Percentiles rank a stretch among this genome's conserved stretches.
These are phyloP conservation scores for Otis tarda DNA, from an alignment of 2,113 vertebrate genomes.

Conservation along the genomic window DNA sequence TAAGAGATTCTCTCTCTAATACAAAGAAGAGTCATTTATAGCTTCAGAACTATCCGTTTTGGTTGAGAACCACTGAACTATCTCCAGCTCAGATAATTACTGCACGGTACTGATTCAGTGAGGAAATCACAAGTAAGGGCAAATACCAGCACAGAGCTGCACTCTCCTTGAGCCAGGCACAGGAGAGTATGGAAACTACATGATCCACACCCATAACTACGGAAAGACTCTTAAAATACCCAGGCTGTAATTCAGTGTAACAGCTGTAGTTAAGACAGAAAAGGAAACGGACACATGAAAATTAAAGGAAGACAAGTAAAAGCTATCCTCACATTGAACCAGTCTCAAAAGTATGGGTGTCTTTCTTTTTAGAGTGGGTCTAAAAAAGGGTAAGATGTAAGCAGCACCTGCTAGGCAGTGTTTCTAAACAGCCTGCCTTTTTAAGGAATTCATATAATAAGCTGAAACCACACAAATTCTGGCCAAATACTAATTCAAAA, in stretches of 20 bases:
- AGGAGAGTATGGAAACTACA: not conserved
- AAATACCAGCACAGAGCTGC: not conserved
- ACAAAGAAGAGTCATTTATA: not conserved
- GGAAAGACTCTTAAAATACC: constrained; percentile 23
- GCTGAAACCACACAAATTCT: not conserved
- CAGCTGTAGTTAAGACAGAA: not conserved
- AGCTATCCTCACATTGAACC: not conserved
- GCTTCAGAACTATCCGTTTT: not conserved
- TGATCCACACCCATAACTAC: not conserved
- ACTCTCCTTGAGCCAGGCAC: not conserved
- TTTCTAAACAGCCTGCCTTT: not conserved
- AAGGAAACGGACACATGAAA: constrained; percentile 1
- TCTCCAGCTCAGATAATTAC: not conserved
- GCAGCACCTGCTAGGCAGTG: not conserved
- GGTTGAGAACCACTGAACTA: not conserved
- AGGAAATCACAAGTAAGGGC: not conserved
- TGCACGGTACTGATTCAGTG: not conserved
- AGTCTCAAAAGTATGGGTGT: not conserved
- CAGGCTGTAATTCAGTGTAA: not conserved
- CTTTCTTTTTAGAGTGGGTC: not conserved
- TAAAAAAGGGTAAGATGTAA: not conserved
- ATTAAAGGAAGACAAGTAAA: constrained; percentile 18
- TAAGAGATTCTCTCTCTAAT: not conserved
- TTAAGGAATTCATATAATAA: not conserved
- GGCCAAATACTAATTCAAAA: not conserved